These are phyloP conservation scores for Percopsis omiscomaycus DNA, from an alignment of 2,797 vertebrate species.

Conservation along the genomic window DNA sequence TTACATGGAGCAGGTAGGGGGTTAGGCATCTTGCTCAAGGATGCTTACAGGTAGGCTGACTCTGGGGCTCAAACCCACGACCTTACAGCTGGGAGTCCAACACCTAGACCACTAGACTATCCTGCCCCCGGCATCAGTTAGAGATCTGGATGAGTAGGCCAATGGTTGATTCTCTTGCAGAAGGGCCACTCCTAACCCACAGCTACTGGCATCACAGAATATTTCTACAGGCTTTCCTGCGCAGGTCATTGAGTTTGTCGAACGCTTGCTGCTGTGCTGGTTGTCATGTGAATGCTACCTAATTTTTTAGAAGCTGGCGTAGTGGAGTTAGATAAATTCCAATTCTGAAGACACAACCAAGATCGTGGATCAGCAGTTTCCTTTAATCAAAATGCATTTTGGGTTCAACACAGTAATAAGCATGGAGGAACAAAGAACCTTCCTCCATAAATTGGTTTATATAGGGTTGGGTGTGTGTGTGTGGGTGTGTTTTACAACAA, in stretches of 20 bases:
- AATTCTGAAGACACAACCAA: no score
- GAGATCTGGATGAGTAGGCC: background rate
- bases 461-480: slow-evolving; percentile 18
- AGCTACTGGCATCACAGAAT: slow-evolving; percentile 3
- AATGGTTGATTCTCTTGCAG: background rate
- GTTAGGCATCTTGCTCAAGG: no score
- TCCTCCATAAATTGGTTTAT: background rate
- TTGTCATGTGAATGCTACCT: slow-evolving; percentile 26
- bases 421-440: no score
- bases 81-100: no score
- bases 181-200: background rate
- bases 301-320: slow-evolving; percentile 22
- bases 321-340: slow-evolving; percentile 3
- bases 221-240: slow-evolving; percentile 26
- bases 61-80: no score
- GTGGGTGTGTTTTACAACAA: no score
- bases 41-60: no score
- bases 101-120: no score
- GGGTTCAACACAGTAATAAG: no score
- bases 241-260: slow-evolving; percentile 7
- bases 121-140: background rate
- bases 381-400: no score
- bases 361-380: no score
- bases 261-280: slow-evolving; percentile 24
- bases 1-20: no score